Conservation (phyloP, 2,797 vertebrate species). For the Myoxocephalus aenaeus region DNA sequence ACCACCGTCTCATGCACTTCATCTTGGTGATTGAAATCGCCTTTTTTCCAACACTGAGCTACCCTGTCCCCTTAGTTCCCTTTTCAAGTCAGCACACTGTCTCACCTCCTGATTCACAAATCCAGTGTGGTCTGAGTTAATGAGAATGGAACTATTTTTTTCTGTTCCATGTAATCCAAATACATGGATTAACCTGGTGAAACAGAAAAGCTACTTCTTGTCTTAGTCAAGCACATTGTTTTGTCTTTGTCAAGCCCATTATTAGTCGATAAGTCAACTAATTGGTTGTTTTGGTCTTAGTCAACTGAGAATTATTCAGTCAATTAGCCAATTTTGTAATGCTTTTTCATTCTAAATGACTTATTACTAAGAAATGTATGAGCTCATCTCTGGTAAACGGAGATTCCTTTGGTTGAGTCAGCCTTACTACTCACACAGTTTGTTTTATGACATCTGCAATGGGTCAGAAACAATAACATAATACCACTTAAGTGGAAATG, state of each 20-base stretch:
- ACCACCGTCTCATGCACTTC: constrained; percentile 50
- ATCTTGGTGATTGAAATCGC: constrained; percentile 59
- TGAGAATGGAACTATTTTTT: constrained; percentile 19
- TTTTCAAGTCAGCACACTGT: constrained; percentile 51
- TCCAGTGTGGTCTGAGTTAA: constrained; percentile 33
- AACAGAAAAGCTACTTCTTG: constrained; percentile 1
- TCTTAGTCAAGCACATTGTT: not conserved
- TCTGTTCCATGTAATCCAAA: not conserved
- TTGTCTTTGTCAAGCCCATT: not conserved
- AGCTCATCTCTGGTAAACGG: not conserved
- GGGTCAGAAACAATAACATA: constrained; percentile 2
- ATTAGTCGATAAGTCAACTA: not conserved
- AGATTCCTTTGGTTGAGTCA: not conserved
- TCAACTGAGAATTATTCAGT: not conserved
- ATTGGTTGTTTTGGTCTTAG: not conserved
- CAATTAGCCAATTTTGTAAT: not conserved
- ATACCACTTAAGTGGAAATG: constrained; percentile 12
- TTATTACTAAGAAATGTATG: not conserved
- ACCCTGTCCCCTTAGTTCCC: constrained; percentile 15
- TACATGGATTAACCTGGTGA: constrained; percentile 4
- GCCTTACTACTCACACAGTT: constrained; percentile 13
- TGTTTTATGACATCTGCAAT: constrained; percentile 17
- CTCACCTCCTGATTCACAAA: constrained; percentile 50
- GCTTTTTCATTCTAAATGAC: not conserved
- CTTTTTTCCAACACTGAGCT: constrained; percentile 33